Conservation (phyloP, 2,888 invertebrate genomes). For the Amblyjoppa proteus region DNA sequence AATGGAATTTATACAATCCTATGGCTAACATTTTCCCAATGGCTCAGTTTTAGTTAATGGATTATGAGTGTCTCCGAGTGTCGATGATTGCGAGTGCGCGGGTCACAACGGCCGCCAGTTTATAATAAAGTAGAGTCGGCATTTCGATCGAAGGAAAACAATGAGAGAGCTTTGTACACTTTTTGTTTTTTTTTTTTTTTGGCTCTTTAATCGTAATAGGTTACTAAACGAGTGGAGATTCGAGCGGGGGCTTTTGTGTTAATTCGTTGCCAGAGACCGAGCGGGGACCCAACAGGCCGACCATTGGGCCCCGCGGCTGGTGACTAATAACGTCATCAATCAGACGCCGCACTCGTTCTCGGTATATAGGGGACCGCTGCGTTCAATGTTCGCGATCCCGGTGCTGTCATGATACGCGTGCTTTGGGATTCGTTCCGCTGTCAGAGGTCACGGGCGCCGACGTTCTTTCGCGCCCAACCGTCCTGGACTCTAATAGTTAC, state of each 20-base stretch:
- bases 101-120: neutral
- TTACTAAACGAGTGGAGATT: constrained; percentile 63
- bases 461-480: constrained; percentile 37
- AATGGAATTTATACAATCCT: too few relatives aligned
- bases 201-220: constrained; percentile 49
- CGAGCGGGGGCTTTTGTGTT: constrained; percentile 60
- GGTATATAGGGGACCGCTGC: constrained; percentile 69
- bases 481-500: constrained; percentile 35
- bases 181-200: neutral
- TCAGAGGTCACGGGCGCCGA: constrained; percentile 77
- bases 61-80: too few relatives aligned
- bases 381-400: constrained; percentile 77
- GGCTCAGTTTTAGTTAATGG: too few relatives aligned
- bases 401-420: constrained; percentile 81
- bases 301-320: constrained; percentile 61
- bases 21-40: too few relatives aligned
- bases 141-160: neutral
- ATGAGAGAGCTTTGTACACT: constrained; percentile 8
- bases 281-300: constrained; percentile 54
- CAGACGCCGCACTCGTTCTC: constrained; percentile 73
- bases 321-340: constrained; percentile 84
- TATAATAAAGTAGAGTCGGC: neutral
- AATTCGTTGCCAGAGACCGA: constrained; percentile 21
- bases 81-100: too few relatives aligned
- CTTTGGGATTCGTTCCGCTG: constrained; percentile 81